phyloP scores from a whole-genome alignment of 30 jellyfish, hydroid and myxozoan species.

The Catostylus mosaicus region DNA sequence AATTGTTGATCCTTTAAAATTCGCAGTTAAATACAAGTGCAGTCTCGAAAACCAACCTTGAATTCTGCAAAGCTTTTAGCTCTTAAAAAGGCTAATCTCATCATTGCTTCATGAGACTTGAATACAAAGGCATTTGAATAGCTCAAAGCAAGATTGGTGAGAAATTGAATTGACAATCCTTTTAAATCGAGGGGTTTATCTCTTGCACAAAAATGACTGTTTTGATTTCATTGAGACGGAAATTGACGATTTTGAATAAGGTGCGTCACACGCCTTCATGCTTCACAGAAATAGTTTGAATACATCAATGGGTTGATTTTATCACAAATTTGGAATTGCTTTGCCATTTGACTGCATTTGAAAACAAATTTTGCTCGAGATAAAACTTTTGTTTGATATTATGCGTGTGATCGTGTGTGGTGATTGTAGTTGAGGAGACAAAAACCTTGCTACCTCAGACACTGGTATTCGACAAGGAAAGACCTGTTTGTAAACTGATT shows the following conservation, averaged over 20 bases:
- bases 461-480: neutral
- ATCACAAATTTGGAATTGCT: neutral
- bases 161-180: constrained; percentile 16
- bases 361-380: neutral
- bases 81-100: constrained; percentile 3
- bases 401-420: neutral
- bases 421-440: neutral
- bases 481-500: neutral
- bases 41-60: neutral
- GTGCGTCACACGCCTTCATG: constrained; percentile 5
- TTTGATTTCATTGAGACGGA: neutral
- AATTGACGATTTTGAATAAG: neutral
- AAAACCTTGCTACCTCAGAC: neutral
- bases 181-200: constrained; percentile 22
- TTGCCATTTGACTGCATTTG: neutral
- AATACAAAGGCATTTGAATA: constrained; percentile 5
- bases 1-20: too few species aligned
- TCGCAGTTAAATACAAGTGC: neutral
- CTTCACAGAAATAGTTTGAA: neutral
- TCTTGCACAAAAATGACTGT: neutral
- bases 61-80: neutral
- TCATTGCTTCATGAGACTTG: constrained; percentile 8
- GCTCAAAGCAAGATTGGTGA: constrained; percentile 9
- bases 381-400: neutral
- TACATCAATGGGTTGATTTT: neutral